Evolutionary conservation across 1,140 invertebrate species (phyloP), one percentile per base, ranked within the genome.

Genomic region (Plectus sambesii): DNA sequence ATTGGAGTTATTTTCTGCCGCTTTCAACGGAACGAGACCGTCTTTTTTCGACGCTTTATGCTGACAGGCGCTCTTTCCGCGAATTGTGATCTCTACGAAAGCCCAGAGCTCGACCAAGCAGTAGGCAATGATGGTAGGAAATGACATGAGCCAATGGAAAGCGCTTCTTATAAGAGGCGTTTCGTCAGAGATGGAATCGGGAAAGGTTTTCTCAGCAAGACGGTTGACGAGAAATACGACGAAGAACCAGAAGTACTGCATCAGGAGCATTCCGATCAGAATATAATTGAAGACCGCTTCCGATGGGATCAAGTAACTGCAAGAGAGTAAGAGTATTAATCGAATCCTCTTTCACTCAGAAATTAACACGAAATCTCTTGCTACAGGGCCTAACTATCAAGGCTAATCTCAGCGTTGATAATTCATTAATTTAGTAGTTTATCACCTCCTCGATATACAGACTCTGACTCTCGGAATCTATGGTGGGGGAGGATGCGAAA

Each of bases 11-110:
- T n/a, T n/a, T n/a, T n/a, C n/a, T n/a, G n/a, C n/a, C n/a, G n/a
- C n/a, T n/a, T n/a, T n/a, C n/a, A n/a, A n/a, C n/a, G n/a, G n/a
- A n/a, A n/a, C n/a, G 2, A 59, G 40, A 41, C 59, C 59, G 30
- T 59, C 58, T 37, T 61, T 61, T 50, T 61, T 61, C 22, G 55
- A 59, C 0, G 59, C 59, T n/a, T 42, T 48, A 43, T 61, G 59
- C 26, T 49, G 59, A 44, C 59, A 61, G 19, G 59, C 59, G 5
- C 47, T 36, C 46, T 61, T 61, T 37, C 59, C 59, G 12, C 59
- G 42, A 30, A 61, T 37, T 22, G 59, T 57, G 5, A 60, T 50
- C 38, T 61, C 59, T 27, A 51, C 36, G 37, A 61, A 61, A 12
- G 59, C 59, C 9, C 45, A 45, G 39, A 61, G 37, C 47, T 61